phyloP scores from a whole-genome alignment of 2,113 vertebrate genomes.

The Phoxinus phoxinus region DNA sequence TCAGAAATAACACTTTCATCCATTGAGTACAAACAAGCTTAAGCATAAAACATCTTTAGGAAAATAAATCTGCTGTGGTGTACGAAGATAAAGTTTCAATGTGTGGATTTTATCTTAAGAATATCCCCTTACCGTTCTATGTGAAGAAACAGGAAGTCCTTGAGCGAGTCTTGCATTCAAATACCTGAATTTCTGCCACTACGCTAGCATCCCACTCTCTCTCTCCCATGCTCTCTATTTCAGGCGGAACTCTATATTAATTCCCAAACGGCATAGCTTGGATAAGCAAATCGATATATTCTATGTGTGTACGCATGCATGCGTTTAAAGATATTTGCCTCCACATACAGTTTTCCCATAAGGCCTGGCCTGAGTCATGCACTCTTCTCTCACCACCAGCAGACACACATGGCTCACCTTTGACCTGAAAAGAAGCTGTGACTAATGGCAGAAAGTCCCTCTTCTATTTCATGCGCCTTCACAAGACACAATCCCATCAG shows the following conservation, averaged over 20 bases:
- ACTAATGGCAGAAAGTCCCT: background rate
- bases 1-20: constrained; percentile 3
- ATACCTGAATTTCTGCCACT: constrained; percentile 8
- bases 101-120: background rate
- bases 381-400: background rate
- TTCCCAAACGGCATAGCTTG: constrained; percentile 17
- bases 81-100: background rate
- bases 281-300: constrained; percentile 27
- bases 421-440: constrained; percentile 43
- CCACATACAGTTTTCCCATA: constrained; percentile 9
- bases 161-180: background rate
- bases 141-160: constrained; percentile 32
- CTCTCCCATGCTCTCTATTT: constrained; percentile 20
- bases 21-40: constrained; percentile 8
- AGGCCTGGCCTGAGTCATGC: constrained; percentile 3
- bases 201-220: background rate
- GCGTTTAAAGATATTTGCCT: background rate
- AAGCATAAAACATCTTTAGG: background rate
- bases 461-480: background rate
- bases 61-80: background rate
- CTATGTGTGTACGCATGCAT: background rate
- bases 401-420: constrained; percentile 22
- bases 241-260: background rate
- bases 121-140: background rate
- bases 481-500: constrained; percentile 24